Evolutionary conservation across 1,140 invertebrate genomes (phyloP).

Genomic region (Sminthurinus signatus): DNA sequence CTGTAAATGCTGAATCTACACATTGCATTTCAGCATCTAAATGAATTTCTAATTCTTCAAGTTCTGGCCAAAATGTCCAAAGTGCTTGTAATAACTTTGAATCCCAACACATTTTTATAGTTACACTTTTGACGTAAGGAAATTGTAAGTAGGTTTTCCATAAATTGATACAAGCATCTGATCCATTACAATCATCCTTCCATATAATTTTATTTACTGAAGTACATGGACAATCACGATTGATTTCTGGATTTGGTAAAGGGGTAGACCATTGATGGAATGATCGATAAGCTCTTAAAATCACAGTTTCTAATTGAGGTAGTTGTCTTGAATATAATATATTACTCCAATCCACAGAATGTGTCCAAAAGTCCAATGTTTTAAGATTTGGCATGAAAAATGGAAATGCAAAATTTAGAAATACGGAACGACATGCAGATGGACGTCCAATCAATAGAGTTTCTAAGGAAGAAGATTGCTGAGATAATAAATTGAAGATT

Average conservation of each 20-base stretch:
- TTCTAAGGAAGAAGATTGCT: not conserved
- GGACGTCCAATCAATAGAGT: not conserved
- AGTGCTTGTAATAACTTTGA: not conserved
- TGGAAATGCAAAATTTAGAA: slow-evolving; percentile 9
- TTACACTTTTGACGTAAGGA: not conserved
- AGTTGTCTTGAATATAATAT: slow-evolving; percentile 8
- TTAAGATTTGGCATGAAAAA: slow-evolving; percentile 6
- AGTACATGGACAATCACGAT: no score
- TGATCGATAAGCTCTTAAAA: not conserved
- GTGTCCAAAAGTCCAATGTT: slow-evolving; percentile 11
- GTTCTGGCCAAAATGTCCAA: not conserved
- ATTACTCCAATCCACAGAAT: slow-evolving; percentile 8
- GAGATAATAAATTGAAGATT: not conserved
- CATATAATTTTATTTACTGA: not conserved
- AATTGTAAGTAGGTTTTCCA: slow-evolving; percentile 4
- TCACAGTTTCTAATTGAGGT: not conserved
- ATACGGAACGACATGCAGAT: slow-evolving; percentile 5
- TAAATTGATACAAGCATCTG: not conserved
- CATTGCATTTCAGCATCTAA: not conserved
- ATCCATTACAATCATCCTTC: not conserved
- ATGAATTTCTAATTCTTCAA: slow-evolving; percentile 6
- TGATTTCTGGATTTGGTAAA: not conserved
- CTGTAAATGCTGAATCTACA: slow-evolving; percentile 1
- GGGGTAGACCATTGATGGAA: slow-evolving; percentile 6
- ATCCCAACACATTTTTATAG: not conserved